Percentiles rank a stretch among this genome's conserved stretches.
Conservation (phyloP, 1,140 invertebrate genomes). For the Lanistes nyassanus region DNA sequence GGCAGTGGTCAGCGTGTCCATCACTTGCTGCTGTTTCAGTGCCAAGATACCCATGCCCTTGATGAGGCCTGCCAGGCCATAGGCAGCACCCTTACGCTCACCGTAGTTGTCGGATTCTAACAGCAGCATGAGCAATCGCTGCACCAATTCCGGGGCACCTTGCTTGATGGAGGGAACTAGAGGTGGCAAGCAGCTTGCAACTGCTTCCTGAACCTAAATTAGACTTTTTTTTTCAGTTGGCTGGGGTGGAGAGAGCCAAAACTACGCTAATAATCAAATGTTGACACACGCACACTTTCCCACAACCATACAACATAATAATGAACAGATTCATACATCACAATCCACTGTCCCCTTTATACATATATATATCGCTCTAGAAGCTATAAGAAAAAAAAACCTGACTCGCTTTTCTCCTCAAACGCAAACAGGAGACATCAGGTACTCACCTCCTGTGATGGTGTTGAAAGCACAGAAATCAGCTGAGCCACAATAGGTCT, state of each 20-base stretch:
- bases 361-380: too few relatives aligned
- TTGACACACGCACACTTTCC: background rate
- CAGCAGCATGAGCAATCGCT: constrained; percentile 86
- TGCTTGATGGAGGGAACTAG: constrained; percentile 91
- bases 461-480: constrained; percentile 91
- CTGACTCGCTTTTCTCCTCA: too few relatives aligned
- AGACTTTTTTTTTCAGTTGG: too few relatives aligned
- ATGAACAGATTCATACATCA: constrained; percentile 11
- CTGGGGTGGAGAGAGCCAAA: too few relatives aligned
- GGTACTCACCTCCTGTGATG: constrained; percentile 85
- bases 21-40: constrained; percentile 94
- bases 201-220: constrained; percentile 97
- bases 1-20: constrained; percentile 91
- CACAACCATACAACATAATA: background rate
- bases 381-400: too few relatives aligned
- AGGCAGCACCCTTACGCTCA: constrained; percentile 79
- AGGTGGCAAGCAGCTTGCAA: constrained; percentile 94
- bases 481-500: constrained; percentile 93
- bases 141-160: constrained; percentile 87
- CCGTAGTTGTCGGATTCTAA: constrained; percentile 96
- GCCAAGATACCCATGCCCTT: constrained; percentile 97
- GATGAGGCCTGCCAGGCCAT: constrained; percentile 73
- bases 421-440: too few relatives aligned
- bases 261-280: too few relatives aligned
- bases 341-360: too few relatives aligned